Percentiles rank a stretch among this genome's conserved stretches.
Evolutionary conservation across 2,888 invertebrate genomes (phyloP).

Genomic region (Cheilosia impressa): DNA sequence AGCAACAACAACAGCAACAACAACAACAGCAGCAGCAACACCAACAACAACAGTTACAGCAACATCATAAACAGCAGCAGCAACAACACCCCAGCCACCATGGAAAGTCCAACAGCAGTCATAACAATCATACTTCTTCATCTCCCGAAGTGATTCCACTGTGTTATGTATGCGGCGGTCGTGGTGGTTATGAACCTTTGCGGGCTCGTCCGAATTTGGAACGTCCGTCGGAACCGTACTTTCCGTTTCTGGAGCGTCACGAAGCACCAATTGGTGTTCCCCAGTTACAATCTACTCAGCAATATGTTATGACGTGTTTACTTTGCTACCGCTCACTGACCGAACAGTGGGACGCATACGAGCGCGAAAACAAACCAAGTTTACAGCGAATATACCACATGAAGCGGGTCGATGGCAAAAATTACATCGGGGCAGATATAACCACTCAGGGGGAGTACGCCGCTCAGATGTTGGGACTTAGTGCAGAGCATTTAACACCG

Average conservation of each 20-base stretch:
- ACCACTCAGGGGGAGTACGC: conserved; percentile 96
- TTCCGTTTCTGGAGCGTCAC: conserved; percentile 95
- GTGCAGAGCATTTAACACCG: conserved; percentile 85
- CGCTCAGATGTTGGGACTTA: conserved; percentile 92
- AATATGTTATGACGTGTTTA: conserved; percentile 90
- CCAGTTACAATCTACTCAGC: conserved; percentile 82
- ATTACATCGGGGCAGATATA: conserved; percentile 95
- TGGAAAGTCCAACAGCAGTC: conserved; percentile 63
- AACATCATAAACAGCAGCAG: conserved; percentile 72
- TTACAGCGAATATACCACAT: conserved; percentile 95
- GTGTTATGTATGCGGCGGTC: conserved; percentile 90
- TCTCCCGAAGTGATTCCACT: conserved; percentile 80
- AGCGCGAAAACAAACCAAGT: conserved; percentile 92
- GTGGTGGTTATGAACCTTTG: conserved; percentile 87
- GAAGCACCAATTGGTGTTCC: conserved; percentile 90
- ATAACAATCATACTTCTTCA: conserved; percentile 60
- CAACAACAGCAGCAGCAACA: conserved; percentile 73
- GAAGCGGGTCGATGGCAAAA: conserved; percentile 95
- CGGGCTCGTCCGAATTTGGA: conserved; percentile 88
- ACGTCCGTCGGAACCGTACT: conserved; percentile 91
- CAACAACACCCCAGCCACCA: conserved; percentile 73
- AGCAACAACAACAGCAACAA: conserved; percentile 62
- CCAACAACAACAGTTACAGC: conserved; percentile 73
- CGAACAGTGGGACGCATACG: conserved; percentile 96
- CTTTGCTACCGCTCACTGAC: conserved; percentile 93